phyloP scores from a whole-genome alignment of 2,797 vertebrate genomes.

The Ibycter americanus region DNA sequence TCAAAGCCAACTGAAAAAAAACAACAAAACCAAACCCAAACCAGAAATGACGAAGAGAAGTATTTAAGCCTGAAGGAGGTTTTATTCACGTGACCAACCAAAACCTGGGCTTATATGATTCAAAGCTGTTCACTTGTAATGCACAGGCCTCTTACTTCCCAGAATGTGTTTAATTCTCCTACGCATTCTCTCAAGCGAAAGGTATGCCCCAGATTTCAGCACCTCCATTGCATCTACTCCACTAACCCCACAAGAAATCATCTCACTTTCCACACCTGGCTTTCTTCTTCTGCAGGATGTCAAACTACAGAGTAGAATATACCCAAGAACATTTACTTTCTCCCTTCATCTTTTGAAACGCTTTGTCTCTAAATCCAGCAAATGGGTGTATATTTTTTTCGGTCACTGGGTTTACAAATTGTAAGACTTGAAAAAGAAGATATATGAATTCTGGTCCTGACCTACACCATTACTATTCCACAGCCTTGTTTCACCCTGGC shows the following conservation, averaged over 20 bases:
- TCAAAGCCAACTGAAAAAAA: not conserved
- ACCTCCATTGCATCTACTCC: not conserved
- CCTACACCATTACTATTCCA: not conserved
- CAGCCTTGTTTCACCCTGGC: not conserved
- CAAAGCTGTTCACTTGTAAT: not conserved
- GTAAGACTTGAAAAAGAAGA: not conserved
- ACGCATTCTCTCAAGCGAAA: not conserved
- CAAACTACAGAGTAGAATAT: not conserved
- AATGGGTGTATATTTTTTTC: not conserved
- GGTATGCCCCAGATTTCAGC: slow-evolving; percentile 41
- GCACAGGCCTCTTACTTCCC: not conserved
- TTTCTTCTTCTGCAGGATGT: slow-evolving; percentile 36
- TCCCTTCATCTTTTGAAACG: not conserved
- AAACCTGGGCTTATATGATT: not conserved
- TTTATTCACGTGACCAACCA: not conserved
- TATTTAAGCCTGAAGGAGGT: not conserved
- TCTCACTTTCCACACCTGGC: slow-evolving; percentile 32
- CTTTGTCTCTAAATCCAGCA: not conserved
- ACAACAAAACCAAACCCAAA: not conserved
- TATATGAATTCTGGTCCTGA: not conserved
- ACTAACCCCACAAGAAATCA: not conserved
- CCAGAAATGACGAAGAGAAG: not conserved
- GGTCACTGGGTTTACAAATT: not conserved
- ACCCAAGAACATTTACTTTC: not conserved
- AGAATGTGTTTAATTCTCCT: slow-evolving; percentile 7